Percentiles rank a stretch among this genome's conserved stretches.
These are phyloP conservation scores for Euura lappo DNA, from an alignment of 1,140 invertebrate species.

Conservation along the genomic window DNA sequence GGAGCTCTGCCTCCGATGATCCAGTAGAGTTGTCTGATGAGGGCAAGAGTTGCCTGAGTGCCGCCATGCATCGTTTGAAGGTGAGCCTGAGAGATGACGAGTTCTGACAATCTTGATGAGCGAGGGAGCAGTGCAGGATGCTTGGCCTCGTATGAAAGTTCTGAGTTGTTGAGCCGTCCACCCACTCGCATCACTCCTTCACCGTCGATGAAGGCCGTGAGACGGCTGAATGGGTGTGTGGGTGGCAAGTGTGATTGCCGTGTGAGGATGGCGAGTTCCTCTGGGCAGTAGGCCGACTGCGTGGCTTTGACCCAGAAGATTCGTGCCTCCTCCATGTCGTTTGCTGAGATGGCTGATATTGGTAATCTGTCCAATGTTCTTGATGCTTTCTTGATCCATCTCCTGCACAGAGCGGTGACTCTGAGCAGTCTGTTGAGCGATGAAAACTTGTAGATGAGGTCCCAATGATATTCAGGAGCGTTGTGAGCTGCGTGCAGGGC, in stretches of 20 bases:
- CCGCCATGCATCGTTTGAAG: slow-evolving; percentile 32
- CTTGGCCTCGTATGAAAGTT: slow-evolving; percentile 29
- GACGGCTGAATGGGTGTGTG: not conserved
- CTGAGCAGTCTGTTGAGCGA: not conserved
- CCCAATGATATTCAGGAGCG: not conserved
- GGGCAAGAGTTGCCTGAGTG: slow-evolving; percentile 26
- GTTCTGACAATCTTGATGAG: slow-evolving; percentile 17
- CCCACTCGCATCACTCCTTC: slow-evolving; percentile 38
- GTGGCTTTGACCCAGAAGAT: slow-evolving; percentile 14
- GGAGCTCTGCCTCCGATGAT: slow-evolving; percentile 26
- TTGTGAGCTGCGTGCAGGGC: not conserved
- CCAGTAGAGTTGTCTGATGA: slow-evolving; percentile 35
- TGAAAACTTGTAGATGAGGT: not conserved
- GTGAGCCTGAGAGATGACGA: slow-evolving; percentile 37
- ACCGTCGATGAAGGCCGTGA: slow-evolving; percentile 27
- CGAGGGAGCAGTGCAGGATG: slow-evolving; percentile 34
- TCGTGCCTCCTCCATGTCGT: slow-evolving; percentile 3
- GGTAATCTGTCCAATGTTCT: slow-evolving; percentile 12
- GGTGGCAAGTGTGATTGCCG: slow-evolving; percentile 12
- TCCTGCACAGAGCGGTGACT: not conserved
- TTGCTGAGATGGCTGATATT: not conserved
- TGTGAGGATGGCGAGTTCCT: not conserved
- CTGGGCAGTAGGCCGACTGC: not conserved
- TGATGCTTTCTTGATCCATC: not conserved
- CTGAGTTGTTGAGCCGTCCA: slow-evolving; percentile 28